These are phyloP conservation scores for Indicator maculatus DNA, from an alignment of 2,113 vertebrate genomes.

Conservation along the genomic window DNA sequence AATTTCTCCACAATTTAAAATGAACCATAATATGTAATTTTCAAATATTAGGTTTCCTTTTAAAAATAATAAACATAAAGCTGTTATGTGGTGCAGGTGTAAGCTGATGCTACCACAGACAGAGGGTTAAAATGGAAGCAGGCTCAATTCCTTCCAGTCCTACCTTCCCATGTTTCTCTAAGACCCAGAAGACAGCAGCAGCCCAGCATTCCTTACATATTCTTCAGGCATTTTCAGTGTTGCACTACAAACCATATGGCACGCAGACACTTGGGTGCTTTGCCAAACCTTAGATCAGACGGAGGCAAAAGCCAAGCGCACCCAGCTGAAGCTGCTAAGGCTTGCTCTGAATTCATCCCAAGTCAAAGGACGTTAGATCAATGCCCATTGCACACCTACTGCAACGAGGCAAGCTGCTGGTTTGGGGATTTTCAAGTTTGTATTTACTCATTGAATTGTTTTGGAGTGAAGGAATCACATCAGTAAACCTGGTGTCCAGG, in stretches of 20 bases:
- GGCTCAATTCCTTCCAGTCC: neutral
- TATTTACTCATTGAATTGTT: neutral
- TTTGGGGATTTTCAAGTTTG: neutral
- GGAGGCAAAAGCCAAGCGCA: neutral
- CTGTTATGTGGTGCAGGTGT: neutral
- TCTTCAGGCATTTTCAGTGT: neutral
- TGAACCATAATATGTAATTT: neutral
- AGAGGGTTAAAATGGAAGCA: neutral
- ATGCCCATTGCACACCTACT: neutral
- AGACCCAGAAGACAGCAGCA: neutral
- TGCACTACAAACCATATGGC: neutral
- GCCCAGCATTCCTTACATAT: neutral
- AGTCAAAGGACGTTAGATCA: neutral
- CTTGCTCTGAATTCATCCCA: neutral
- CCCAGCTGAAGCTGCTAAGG: neutral
- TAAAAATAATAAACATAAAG: neutral
- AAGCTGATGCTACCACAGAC: neutral
- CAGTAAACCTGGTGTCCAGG: neutral
- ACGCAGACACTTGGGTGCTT: neutral
- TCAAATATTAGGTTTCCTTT: neutral
- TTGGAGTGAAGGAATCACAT: neutral
- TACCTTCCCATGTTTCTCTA: neutral
- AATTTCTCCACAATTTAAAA: neutral
- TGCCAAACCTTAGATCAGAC: neutral
- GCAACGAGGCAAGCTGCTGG: neutral